Base-by-base conservation (phyloP, 2,797 vertebrate genomes). In the Acanthiza pusilla region DNA sequence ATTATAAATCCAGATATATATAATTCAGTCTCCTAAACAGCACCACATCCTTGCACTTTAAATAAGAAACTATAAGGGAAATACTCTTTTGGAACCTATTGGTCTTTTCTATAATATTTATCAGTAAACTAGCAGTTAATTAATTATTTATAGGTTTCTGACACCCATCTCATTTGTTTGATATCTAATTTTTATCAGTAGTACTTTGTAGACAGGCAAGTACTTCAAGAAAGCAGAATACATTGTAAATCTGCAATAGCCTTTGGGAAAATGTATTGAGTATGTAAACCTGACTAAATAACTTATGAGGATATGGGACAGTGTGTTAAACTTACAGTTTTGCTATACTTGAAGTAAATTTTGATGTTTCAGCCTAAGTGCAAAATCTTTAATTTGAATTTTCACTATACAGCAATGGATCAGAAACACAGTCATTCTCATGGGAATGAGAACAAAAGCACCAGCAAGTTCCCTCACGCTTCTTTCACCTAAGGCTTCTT, bases 81-180 rank as follows among this genome's bases (percentile, higher is more conserved):
- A 86, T 75, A 85, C 40, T 94, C 63, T 84, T 97, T 93, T 84
- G 74, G 90, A 97, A 95, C 38, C 91, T 77, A 82, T 53, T 91
- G 93, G 91, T 91, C 72, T 94, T 91, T 91, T 66, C 85, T 97
- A 89, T 96, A 95, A 96, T 95, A 97, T 97, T 97, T 96, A 97
- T 97, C 95, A 93, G 84, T 70, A 86, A 88, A 91, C 94, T 72
- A 94, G 88, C 43, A 96, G 96, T 97, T 96, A 96, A 96, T 98
- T 97, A 8, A 96, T 96, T 97, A 97, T 97, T 96, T 96, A 96
- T 85, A 93, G 27, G 58, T 85, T 94, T 94, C 91, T 97, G 96
- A 96, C 96, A 94, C 71, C 70, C 78, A 93, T 95, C 93, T 96
- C 91, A 96, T 96, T 97, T 96, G 76, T 94, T 95, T 96, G 92